phyloP scores from a whole-genome alignment of 2,113 vertebrate species.

The Hemibagrus wyckioides region DNA sequence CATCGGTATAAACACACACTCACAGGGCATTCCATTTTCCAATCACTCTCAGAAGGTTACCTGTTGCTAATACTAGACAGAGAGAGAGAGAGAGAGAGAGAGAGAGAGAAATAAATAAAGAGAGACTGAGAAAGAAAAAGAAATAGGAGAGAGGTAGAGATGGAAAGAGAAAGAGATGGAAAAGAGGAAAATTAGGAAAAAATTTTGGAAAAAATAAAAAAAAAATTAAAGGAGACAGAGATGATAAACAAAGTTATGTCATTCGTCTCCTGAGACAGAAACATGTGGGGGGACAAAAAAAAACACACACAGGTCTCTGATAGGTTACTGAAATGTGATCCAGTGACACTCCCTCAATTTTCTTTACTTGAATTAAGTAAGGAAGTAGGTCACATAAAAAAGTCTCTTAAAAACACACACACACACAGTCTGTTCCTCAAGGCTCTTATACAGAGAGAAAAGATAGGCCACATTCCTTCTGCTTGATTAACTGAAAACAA shows the following conservation, averaged over 20 bases:
- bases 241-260: not conserved
- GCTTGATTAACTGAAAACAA: constrained; percentile 62
- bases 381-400: not conserved
- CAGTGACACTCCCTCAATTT: not conserved
- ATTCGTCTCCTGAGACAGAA: not conserved
- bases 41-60: not conserved
- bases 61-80: constrained; percentile 6
- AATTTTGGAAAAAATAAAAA: too few species aligned
- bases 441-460: constrained; percentile 58
- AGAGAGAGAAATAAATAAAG: not conserved
- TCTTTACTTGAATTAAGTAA: not conserved
- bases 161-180: not conserved
- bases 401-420: constrained; percentile 16
- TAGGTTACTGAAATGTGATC: not conserved
- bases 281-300: not conserved
- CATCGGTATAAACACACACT: not conserved
- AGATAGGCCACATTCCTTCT: constrained; percentile 63
- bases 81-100: not conserved
- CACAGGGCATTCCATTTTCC: not conserved
- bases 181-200: too few species aligned
- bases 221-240: not conserved
- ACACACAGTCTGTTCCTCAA: constrained; percentile 39
- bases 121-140: constrained; percentile 56
- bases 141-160: not conserved
- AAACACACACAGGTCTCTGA: not conserved